A percentile compares a stretch with the other conserved stretches of the same genome.
Evolutionary conservation across 2,888 invertebrate species (phyloP).

Genomic region (Pristionchus exspectatus): DNA sequence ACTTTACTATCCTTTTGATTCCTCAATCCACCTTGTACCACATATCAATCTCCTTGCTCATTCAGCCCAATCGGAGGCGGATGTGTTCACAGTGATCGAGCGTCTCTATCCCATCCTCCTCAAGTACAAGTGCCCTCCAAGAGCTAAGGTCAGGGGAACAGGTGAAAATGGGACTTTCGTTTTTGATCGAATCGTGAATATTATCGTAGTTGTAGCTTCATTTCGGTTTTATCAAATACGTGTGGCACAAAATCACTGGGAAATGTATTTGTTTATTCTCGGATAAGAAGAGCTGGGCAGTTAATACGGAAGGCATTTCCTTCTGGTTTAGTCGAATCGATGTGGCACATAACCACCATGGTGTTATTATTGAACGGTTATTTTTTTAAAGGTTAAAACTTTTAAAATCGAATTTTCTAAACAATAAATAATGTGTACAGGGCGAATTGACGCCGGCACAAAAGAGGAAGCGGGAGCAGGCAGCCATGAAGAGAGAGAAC

Average conservation of each 20-base stretch:
- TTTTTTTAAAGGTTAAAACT: not conserved
- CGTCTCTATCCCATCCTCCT: slow-evolving; percentile 73
- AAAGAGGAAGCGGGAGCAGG: slow-evolving; percentile 58
- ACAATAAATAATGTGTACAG: not conserved
- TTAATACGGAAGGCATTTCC: not conserved
- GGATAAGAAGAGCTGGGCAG: not conserved
- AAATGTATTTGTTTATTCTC: not conserved
- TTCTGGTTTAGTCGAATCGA: not conserved
- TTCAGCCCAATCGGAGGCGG: slow-evolving; percentile 71
- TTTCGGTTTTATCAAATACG: not conserved
- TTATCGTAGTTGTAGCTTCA: not conserved
- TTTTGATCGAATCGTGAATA: not conserved
- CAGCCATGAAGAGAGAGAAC: not conserved
- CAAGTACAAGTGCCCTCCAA: slow-evolving; percentile 67
- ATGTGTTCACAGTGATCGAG: slow-evolving; percentile 66
- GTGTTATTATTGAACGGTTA: not conserved
- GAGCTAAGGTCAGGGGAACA: slow-evolving; percentile 54
- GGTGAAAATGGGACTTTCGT: slow-evolving; percentile 16
- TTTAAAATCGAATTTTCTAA: not conserved
- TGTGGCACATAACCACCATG: not conserved
- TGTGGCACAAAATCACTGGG: not conserved
- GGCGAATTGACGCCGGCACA: slow-evolving; percentile 9
- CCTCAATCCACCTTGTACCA: not conserved
- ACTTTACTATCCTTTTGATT: not conserved
- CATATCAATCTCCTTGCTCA: not conserved